Base-by-base conservation (phyloP, 2,888 invertebrate species). In the Ditylenchus weischeri region DNA sequence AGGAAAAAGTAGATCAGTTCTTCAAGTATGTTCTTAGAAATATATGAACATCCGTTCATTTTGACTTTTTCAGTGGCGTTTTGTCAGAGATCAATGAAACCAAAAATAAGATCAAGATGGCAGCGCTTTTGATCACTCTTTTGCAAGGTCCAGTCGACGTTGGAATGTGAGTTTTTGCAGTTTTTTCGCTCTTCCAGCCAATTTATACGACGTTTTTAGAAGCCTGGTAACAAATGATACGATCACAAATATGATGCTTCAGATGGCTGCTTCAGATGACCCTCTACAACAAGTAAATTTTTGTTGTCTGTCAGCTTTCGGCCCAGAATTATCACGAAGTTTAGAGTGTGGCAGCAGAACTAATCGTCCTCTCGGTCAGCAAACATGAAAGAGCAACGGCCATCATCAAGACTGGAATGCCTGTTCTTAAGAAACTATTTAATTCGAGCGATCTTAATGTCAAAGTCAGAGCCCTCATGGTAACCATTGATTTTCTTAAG, bases 301-400 rank as follows among this genome's bases (percentile, higher is more conserved):
- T 54, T 4, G 10, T 29, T 8, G 6, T 29, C 5, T 29, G 29
- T 29, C 5, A 29, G 2, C 15, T 66, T 65, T 65, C 8, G 60
- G 6, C 15, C 48, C 50, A 35, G 18, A 66, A 68, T 36, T 58
- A 4, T 19, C 58, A 48, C 2, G 47, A 43, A 23, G 76, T 77
- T 47, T 90, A 96, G 86, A 90, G 90, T 84, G 90, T 95, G 18
- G 91, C 98, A 0, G 93, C 93, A 81, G 98, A 98, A 84, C 93
- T 96, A 77, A 89, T 99, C 59, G 91, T 96, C 69, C 92, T 93
- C 7, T 93, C 95, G 5, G 90, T 95, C 1, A 92, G 93, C 7
- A 98, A 98, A 84, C 93, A 93, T 84, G 95, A 96, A 83, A 93
- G 95, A 85, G 94, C 94, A 3, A 89, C 90, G 77, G 89, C 91